Evolutionary conservation across 2,113 vertebrate species (phyloP).

Genomic region (Ahaetulla prasina): DNA sequence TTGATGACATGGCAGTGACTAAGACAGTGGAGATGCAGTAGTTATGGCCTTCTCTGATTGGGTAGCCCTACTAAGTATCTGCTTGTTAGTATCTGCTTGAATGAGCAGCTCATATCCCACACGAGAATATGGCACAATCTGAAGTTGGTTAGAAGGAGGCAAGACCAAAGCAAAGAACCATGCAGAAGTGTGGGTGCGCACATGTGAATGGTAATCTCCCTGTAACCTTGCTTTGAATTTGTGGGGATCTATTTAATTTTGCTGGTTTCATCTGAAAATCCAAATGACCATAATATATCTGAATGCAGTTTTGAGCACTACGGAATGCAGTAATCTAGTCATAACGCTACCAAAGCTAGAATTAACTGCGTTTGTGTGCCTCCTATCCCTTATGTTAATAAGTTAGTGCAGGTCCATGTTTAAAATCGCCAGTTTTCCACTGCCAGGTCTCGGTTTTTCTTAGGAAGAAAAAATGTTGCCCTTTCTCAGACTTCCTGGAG

Average conservation of each 20-base stretch:
- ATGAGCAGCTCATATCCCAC: not conserved
- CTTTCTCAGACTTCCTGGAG: not conserved
- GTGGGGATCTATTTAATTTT: not conserved
- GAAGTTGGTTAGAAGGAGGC: not conserved
- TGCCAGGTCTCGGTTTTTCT: not conserved
- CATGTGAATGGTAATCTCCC: not conserved
- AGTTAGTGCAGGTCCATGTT: not conserved
- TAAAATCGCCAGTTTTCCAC: not conserved
- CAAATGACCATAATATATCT: not conserved
- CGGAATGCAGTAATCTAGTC: not conserved
- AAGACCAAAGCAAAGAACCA: not conserved
- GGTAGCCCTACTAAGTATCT: not conserved
- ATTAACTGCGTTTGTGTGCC: not conserved
- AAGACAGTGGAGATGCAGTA: not conserved
- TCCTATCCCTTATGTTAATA: not conserved
- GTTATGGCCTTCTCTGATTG: not conserved
- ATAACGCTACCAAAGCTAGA: not conserved
- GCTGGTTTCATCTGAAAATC: not conserved
- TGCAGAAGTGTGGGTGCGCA: not conserved
- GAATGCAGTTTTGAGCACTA: not conserved
- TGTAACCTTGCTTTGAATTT: not conserved
- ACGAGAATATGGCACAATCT: not conserved
- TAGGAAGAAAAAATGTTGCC: not conserved
- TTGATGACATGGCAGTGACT: not conserved
- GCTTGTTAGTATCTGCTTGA: not conserved